These are phyloP conservation scores for Harpalus rufipes DNA, from an alignment of 2,888 invertebrate species.

Conservation along the genomic window DNA sequence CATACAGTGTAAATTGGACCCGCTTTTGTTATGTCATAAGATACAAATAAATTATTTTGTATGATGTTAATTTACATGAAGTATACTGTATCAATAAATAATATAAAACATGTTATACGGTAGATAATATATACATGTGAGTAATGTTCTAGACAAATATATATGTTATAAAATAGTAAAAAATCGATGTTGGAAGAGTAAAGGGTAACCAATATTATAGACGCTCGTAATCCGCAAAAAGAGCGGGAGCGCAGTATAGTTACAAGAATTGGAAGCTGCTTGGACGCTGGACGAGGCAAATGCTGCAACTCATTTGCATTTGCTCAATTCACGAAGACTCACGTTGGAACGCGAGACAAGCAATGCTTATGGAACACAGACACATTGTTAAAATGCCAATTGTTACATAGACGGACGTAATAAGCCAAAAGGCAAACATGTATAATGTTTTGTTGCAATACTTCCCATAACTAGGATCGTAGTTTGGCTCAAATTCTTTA, in stretches of 20 bases:
- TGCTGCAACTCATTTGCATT: neutral
- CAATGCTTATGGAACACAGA: slow-evolving; percentile 80
- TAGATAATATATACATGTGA: slow-evolving; percentile 39
- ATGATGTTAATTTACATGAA: slow-evolving; percentile 14
- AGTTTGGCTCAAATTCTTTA: slow-evolving; percentile 82
- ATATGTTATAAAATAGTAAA: slow-evolving; percentile 5
- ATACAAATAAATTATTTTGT: slow-evolving; percentile 38
- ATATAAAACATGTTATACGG: slow-evolving; percentile 17
- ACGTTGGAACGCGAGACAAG: slow-evolving; percentile 76
- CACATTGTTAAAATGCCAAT: slow-evolving; percentile 79
- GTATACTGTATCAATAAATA: slow-evolving; percentile 30
- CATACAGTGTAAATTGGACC: slow-evolving; percentile 19
- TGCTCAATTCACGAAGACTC: slow-evolving; percentile 52
- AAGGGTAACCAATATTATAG: slow-evolving; percentile 17
- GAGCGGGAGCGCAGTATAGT: neutral
- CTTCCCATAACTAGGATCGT: slow-evolving; percentile 77
- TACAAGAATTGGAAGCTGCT: slow-evolving; percentile 35
- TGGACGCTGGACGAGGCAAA: slow-evolving; percentile 33
- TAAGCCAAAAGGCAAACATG: slow-evolving; percentile 85
- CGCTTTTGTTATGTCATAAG: slow-evolving; percentile 1
- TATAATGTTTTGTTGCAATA: slow-evolving; percentile 85
- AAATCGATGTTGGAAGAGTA: slow-evolving; percentile 42
- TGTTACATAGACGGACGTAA: slow-evolving; percentile 82
- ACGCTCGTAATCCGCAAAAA: neutral
- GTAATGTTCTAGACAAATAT: slow-evolving; percentile 21